Conservation (phyloP, 2,888 invertebrate genomes). For the Papilio gigon region DNA sequence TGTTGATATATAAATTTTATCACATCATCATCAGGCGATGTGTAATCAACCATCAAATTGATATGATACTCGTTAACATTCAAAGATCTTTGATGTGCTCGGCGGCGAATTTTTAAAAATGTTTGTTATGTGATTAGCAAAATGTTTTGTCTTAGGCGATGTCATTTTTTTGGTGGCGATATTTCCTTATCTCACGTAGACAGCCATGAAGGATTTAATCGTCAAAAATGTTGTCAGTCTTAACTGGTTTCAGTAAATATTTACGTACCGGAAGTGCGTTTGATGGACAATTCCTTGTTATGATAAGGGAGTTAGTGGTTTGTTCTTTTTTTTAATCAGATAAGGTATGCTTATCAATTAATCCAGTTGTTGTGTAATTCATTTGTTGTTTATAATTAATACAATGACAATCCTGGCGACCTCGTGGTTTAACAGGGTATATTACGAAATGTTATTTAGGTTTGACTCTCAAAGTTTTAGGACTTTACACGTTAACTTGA, state of each 20-base stretch:
- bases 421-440: not conserved
- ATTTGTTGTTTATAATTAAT: not conserved
- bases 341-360: constrained; percentile 25
- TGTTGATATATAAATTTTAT: too few relatives aligned
- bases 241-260: constrained; percentile 20
- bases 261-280: constrained; percentile 16
- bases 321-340: constrained; percentile 28
- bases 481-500: not conserved
- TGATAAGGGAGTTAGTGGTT: constrained; percentile 1
- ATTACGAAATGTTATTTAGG: not conserved
- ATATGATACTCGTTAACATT: too few relatives aligned
- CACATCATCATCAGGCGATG: too few relatives aligned
- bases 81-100: not conserved
- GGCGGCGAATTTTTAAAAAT: not conserved
- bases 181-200: constrained; percentile 13
- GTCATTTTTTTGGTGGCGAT: constrained; percentile 16
- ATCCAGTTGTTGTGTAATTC: constrained; percentile 22
- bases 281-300: constrained; percentile 23
- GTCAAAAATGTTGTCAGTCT: constrained; percentile 21
- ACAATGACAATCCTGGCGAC: not conserved
- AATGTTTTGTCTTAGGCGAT: not conserved
- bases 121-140: constrained; percentile 24
- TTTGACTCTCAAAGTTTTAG: not conserved
- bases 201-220: constrained; percentile 31
- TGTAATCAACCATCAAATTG: not conserved